These are phyloP conservation scores for Campoplex capitator DNA, from an alignment of 2,888 invertebrate genomes.

Conservation along the genomic window DNA sequence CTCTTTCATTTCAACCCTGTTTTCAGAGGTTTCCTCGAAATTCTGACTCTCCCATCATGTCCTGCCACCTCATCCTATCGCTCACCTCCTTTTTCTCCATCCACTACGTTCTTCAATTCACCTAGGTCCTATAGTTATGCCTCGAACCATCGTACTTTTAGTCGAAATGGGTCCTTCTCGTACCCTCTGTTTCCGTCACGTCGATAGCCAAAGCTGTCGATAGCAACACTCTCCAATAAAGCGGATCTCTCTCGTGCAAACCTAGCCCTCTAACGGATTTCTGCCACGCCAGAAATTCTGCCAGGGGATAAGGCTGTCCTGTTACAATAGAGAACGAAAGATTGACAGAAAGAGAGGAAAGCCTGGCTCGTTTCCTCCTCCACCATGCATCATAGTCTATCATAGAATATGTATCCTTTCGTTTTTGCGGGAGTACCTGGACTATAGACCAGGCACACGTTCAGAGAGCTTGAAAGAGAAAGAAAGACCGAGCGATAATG, in stretches of 20 bases:
- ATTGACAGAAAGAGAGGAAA: too few species aligned
- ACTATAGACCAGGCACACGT: too few species aligned
- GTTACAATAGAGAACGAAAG: too few species aligned
- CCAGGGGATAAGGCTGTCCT: too few species aligned
- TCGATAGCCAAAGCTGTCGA: constrained; percentile 78
- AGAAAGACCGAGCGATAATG: constrained; percentile 71
- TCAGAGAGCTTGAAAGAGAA: not conserved
- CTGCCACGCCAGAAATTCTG: not conserved
- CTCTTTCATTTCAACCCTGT: constrained; percentile 51
- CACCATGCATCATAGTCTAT: too few species aligned
- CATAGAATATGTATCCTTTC: too few species aligned
- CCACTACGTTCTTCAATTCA: constrained; percentile 37
- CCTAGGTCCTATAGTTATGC: constrained; percentile 34
- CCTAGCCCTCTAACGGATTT: constrained; percentile 23
- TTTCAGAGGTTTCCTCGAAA: constrained; percentile 55
- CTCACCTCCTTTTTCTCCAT: constrained; percentile 49
- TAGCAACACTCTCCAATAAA: constrained; percentile 83
- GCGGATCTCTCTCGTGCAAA: constrained; percentile 75
- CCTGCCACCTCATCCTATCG: constrained; percentile 54
- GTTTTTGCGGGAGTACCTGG: too few species aligned
- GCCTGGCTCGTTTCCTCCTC: too few species aligned
- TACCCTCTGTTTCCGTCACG: constrained; percentile 68
- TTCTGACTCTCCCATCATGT: constrained; percentile 46
- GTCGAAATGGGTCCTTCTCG: constrained; percentile 44
- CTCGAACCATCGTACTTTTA: constrained; percentile 39